A percentile compares a stretch with the other conserved stretches of the same genome.
These are phyloP conservation scores for Itoplectis maculator DNA, from an alignment of 2,888 invertebrate species.

Conservation along the genomic window DNA sequence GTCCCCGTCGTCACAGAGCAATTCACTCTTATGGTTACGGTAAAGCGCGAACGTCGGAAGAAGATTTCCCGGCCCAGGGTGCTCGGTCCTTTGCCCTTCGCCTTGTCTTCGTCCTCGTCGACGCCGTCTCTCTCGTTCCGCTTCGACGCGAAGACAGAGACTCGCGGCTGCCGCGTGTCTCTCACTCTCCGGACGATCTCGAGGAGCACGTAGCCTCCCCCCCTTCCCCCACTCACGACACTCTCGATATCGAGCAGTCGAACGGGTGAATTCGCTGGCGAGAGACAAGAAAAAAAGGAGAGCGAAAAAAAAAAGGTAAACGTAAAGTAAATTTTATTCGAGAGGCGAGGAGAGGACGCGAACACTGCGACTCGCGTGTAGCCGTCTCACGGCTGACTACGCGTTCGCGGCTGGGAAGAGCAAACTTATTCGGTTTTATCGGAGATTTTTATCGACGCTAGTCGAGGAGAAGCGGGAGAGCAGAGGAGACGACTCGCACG, in stretches of 20 bases:
- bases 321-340: conserved; percentile 61
- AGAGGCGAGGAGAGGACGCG: conserved; percentile 38
- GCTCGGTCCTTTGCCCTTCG: conserved; percentile 30
- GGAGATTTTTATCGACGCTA: conserved; percentile 63
- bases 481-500: conserved; percentile 1
- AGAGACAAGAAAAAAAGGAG: neutral
- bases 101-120: conserved; percentile 11
- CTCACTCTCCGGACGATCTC: conserved; percentile 24
- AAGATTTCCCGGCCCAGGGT: conserved; percentile 35
- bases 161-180: too few relatives aligned
- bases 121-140: conserved; percentile 11
- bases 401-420: conserved; percentile 33
- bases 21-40: conserved; percentile 66
- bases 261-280: conserved; percentile 21
- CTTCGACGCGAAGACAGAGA: neutral
- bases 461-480: conserved; percentile 16
- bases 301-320: conserved; percentile 9
- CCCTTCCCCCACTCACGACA: neutral
- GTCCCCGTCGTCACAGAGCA: conserved; percentile 48
- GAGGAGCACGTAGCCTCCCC: conserved; percentile 12
- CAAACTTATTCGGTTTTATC: conserved; percentile 55
- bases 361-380: conserved; percentile 29
- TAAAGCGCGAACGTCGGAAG: conserved; percentile 52
- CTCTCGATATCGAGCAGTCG: conserved; percentile 60
- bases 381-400: conserved; percentile 41